A percentile compares a stretch with the other conserved stretches of the same genome.
These are phyloP conservation scores for Tichodroma muraria DNA, from an alignment of 2,113 vertebrate genomes.

Conservation along the genomic window DNA sequence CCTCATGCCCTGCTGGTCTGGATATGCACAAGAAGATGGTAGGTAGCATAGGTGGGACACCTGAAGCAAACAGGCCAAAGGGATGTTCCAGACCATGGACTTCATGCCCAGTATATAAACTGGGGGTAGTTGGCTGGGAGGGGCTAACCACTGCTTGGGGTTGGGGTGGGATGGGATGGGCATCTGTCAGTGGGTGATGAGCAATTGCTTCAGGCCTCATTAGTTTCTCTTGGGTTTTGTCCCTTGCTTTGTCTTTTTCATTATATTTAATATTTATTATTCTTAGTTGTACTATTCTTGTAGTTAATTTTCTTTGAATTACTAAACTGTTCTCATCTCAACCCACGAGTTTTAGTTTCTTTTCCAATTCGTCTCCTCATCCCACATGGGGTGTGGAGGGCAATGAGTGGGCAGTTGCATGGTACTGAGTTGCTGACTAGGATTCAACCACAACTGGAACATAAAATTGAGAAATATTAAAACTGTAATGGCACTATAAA, in stretches of 20 bases:
- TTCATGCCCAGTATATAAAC: rapidly evolving
- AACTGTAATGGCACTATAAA: neutral
- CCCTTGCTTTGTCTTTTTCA: neutral
- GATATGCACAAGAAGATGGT: neutral
- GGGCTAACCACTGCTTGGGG: neutral
- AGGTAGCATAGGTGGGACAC: neutral
- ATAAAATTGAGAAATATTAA: neutral
- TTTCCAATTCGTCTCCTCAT: neutral
- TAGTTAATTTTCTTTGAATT: neutral
- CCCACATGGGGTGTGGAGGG: neutral
- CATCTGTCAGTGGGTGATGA: neutral
- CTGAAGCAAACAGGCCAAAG: neutral
- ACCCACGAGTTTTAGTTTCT: neutral
- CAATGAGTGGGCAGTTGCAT: neutral
- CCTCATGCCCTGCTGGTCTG: neutral
- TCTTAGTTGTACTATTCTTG: neutral
- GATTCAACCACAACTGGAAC: neutral
- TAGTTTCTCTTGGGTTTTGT: neutral
- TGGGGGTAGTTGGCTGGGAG: neutral
- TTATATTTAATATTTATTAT: neutral
- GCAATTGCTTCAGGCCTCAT: too few relatives aligned
- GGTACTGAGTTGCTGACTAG: neutral
- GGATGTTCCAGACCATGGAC: neutral
- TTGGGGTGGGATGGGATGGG: neutral
- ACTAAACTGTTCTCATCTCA: neutral